Evolutionary conservation across 2,888 invertebrate species (phyloP), one percentile per base, ranked within the genome.

Genomic region (Ophion obscuratus): DNA sequence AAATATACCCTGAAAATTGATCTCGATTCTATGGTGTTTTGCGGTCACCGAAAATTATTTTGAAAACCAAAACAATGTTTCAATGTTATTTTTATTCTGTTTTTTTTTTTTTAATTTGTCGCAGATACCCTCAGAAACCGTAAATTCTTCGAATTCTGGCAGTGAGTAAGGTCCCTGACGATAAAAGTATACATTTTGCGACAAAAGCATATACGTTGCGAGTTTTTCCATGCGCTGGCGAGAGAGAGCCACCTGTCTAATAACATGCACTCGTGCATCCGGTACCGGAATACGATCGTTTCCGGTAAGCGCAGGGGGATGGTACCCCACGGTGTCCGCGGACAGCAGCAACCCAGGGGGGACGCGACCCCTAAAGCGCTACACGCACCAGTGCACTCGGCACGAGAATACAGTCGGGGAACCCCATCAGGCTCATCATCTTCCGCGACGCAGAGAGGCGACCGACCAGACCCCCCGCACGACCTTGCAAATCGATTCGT

Each of bases 241-340:
- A 36, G 36, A 84, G 40, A 76, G 64, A 79, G 82, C 91, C 93
- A 93, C 93, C 93, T 93, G 93, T 92, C 93, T 93, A 92, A 93
- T 93, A 92, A 93, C 92, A 89, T 91, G 88, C 88, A 91, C 88
- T 91, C 88, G 84, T 87, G 88, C 89, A 91, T 93, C 92, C 92
- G 92, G 92, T 90, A 79, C 86, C 85, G 84, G 85, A 87, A 88
- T 88, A 88, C 86, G 84, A 90, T 87, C 88, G 91, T 92, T 92
- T 93, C 93, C 93, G 92, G 92, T 91, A 88, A 89, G 88, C 83
- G 82, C 67, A 6, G 90, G 91, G 91, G 91, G 92, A 91, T 89
- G 89, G 83, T 88, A 91, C 90, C 90, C 91, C 90, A 89, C 80
- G 91, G 91, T 91, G 90, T 91, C 89, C 90, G 90, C 89, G 87